phyloP scores from a whole-genome alignment of 2,888 invertebrate genomes.

The Brachyopa scutellaris region DNA sequence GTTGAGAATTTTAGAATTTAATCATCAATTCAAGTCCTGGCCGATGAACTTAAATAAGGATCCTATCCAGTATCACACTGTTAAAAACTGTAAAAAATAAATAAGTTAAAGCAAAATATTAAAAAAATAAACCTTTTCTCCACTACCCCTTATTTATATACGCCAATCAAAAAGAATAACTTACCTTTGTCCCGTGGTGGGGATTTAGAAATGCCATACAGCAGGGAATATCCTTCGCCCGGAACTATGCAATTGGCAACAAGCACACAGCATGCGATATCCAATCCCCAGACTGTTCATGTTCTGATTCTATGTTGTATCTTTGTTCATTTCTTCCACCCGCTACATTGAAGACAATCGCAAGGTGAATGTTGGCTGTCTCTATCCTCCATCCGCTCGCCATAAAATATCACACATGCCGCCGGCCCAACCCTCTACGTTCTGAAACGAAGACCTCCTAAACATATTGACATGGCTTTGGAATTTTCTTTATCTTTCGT shows the following conservation, averaged over 20 bases:
- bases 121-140: too few species aligned
- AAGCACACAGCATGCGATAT: constrained; percentile 37
- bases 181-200: constrained; percentile 11
- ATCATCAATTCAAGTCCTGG: background rate
- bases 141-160: background rate
- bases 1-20: background rate
- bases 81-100: too few species aligned
- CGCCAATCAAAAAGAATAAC: constrained; percentile 23
- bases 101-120: too few species aligned
- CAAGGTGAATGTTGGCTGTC: constrained; percentile 43
- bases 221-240: background rate
- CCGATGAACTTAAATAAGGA: too few species aligned
- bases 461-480: constrained; percentile 71
- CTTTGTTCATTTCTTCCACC: constrained; percentile 2
- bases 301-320: constrained; percentile 30
- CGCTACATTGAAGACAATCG: constrained; percentile 46
- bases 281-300: constrained; percentile 18
- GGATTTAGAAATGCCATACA: constrained; percentile 8
- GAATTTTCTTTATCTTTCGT: constrained; percentile 71
- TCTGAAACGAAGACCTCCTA: too few species aligned
- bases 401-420: constrained; percentile 47
- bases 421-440: background rate
- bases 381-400: constrained; percentile 24
- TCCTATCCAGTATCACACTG: too few species aligned
- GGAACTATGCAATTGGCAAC: constrained; percentile 52